Percentiles rank a stretch among this genome's conserved stretches.
These are phyloP conservation scores for Calephelis nemesis DNA, from an alignment of 1,140 invertebrate genomes.

Conservation along the genomic window DNA sequence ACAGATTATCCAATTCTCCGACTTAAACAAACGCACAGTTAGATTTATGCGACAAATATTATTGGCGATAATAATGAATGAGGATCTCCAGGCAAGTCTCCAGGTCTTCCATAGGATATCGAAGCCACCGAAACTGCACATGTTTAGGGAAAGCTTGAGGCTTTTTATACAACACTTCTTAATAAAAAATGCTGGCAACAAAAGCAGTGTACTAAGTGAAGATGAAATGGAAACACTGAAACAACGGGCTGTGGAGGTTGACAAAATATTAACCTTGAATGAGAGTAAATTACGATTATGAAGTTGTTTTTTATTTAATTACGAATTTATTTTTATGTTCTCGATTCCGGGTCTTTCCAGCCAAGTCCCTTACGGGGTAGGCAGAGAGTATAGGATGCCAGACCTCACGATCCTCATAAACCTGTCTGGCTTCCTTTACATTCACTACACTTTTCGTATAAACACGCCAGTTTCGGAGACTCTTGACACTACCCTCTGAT, in stretches of 20 bases:
- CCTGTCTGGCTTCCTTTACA: no score
- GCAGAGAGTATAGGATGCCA: no score
- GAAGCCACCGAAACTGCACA: slow-evolving; percentile 83
- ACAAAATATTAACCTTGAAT: slow-evolving; percentile 78
- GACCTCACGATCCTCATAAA: no score
- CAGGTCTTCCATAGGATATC: slow-evolving; percentile 85
- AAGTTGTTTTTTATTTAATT: slow-evolving; percentile 23
- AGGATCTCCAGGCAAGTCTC: slow-evolving; percentile 79
- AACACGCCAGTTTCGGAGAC: no score
- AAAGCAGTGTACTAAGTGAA: slow-evolving; percentile 64
- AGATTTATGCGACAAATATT: slow-evolving; percentile 86
- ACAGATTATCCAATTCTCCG: slow-evolving; percentile 89
- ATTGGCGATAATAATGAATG: slow-evolving; percentile 83
- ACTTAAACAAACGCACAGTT: slow-evolving; percentile 86
- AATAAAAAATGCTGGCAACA: slow-evolving; percentile 81
- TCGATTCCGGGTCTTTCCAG: no score
- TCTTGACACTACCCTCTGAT: no score
- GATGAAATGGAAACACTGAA: slow-evolving; percentile 78
- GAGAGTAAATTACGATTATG: slow-evolving; percentile 61
- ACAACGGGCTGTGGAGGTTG: slow-evolving; percentile 77
- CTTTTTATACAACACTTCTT: slow-evolving; percentile 91
- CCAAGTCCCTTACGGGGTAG: no score
- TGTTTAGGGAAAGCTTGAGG: slow-evolving; percentile 87
- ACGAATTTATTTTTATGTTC: no score
- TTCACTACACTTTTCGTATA: no score